Evolutionary conservation across 2,888 invertebrate species (phyloP).

Genomic region (Clunio marinus): DNA sequence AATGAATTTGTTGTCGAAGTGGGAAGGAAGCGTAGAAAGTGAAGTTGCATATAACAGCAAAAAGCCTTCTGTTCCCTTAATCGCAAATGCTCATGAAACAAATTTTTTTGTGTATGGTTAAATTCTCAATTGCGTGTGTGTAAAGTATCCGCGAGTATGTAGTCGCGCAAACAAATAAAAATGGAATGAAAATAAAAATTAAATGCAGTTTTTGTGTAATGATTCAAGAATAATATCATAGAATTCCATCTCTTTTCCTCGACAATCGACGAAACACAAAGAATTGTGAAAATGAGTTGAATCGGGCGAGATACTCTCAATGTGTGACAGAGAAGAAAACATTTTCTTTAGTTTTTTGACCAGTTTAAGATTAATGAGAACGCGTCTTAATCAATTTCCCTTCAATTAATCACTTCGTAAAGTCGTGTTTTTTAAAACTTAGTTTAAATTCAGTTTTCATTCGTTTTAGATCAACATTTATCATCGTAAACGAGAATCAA

Average conservation of each 20-base stretch:
- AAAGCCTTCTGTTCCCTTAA: too few species aligned
- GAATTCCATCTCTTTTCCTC: constrained; percentile 6
- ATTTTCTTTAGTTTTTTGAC: constrained; percentile 24
- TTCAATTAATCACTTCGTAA: background rate
- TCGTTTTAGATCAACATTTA: constrained; percentile 28
- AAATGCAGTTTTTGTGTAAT: constrained; percentile 1
- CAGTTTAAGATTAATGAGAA: constrained; percentile 29
- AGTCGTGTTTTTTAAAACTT: background rate
- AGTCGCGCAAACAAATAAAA: background rate
- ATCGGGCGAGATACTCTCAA: background rate
- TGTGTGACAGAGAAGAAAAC: constrained; percentile 13
- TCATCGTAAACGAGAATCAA: constrained; percentile 38
- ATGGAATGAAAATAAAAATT: background rate
- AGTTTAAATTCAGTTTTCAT: background rate
- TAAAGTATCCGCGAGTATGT: background rate
- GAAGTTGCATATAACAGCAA: too few species aligned
- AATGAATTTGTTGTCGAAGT: background rate
- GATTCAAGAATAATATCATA: background rate
- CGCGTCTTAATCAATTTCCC: constrained; percentile 5
- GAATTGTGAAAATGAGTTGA: constrained; percentile 7
- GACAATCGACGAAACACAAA: constrained; percentile 14
- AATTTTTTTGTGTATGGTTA: too few species aligned
- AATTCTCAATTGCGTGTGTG: constrained; percentile 1
- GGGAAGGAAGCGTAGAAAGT: constrained; percentile 15
- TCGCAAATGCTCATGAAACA: too few species aligned